These are phyloP conservation scores for Gymnogyps californianus DNA, from an alignment of 2,113 vertebrate genomes.

Conservation along the genomic window DNA sequence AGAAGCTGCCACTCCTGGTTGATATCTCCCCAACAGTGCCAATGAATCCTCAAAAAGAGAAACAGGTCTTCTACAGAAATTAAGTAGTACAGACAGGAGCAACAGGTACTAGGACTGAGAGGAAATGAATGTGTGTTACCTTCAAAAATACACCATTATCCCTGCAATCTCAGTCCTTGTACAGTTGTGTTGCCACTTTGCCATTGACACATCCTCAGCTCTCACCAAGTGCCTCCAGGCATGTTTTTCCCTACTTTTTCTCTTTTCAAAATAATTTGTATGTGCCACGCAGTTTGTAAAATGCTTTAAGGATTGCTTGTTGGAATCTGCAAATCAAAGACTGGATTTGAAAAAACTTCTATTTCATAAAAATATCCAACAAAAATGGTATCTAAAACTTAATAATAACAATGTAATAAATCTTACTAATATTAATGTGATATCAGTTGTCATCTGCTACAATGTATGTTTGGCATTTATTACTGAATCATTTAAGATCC, in stretches of 20 bases:
- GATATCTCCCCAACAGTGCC: neutral
- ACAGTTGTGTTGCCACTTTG: neutral
- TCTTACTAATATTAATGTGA: neutral
- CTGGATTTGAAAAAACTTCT: neutral
- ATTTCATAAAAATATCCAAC: neutral
- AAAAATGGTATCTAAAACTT: neutral
- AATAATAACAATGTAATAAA: neutral
- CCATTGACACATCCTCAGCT: neutral
- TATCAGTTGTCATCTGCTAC: neutral
- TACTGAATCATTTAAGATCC: slow-evolving; percentile 7
- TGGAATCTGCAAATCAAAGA: neutral
- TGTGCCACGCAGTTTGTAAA: neutral
- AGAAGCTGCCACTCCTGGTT: neutral
- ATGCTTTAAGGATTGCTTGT: neutral
- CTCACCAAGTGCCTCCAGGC: neutral
- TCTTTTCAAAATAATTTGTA: neutral
- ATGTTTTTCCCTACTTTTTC: neutral
- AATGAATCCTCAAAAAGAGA: neutral
- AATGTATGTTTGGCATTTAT: neutral
- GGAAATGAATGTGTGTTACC: neutral
- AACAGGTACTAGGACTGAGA: neutral
- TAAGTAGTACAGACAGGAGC: neutral
- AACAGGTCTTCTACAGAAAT: neutral
- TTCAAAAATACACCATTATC: neutral
- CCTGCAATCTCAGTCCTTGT: neutral